These are phyloP conservation scores for Dendrolimus punctatus DNA, from an alignment of 1,140 invertebrate genomes.

Conservation along the genomic window DNA sequence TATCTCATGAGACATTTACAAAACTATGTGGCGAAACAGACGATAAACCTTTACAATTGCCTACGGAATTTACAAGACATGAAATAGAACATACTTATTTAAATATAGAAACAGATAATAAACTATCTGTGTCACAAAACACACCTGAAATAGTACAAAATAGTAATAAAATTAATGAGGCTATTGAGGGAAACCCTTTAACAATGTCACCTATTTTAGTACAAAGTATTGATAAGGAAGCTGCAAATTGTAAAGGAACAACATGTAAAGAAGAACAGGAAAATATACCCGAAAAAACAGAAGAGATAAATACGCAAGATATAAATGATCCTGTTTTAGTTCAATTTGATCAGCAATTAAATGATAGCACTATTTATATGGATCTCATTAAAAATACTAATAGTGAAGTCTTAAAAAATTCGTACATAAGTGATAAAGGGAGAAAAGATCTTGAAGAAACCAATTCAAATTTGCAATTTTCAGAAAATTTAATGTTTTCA, in stretches of 20 bases:
- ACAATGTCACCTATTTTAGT: constrained; percentile 20
- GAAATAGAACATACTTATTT: too few relatives aligned
- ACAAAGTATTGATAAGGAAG: constrained; percentile 23
- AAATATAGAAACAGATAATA: too few relatives aligned
- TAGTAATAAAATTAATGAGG: constrained; percentile 1
- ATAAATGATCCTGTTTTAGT: neutral
- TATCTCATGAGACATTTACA: too few relatives aligned
- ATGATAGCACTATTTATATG: constrained; percentile 40
- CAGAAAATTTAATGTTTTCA: constrained; percentile 15
- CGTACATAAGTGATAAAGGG: constrained; percentile 28
- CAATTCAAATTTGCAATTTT: too few relatives aligned
- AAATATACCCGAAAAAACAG: neutral
- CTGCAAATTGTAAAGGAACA: neutral
- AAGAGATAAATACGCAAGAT: neutral
- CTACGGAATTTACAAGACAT: too few relatives aligned
- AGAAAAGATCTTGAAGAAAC: constrained; percentile 8
- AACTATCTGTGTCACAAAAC: too few relatives aligned
- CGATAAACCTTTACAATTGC: too few relatives aligned
- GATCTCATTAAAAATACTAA: constrained; percentile 48
- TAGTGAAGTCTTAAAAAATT: constrained; percentile 28
- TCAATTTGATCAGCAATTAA: constrained; percentile 9
- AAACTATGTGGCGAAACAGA: too few relatives aligned
- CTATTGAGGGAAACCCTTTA: too few relatives aligned
- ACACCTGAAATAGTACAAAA: constrained; percentile 30
- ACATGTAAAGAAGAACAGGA: neutral